Conservation (phyloP, 2,797 vertebrate species). For the Megalops cyprinoides region DNA sequence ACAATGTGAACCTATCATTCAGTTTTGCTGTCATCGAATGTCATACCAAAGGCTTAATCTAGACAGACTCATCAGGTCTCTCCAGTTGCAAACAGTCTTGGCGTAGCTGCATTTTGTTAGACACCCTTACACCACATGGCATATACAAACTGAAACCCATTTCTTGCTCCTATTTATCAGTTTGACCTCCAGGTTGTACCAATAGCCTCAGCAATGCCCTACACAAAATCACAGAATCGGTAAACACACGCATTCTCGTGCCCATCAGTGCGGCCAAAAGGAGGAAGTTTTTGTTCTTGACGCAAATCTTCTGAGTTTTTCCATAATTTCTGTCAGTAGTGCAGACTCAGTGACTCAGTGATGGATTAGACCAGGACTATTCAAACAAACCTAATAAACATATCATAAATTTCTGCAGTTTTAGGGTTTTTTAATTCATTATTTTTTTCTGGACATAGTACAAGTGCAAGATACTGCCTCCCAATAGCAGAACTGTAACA, state of each 20-base stretch:
- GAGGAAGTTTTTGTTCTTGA: background rate
- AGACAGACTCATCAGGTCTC: background rate
- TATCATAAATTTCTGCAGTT: background rate
- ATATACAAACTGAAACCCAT: too few relatives aligned
- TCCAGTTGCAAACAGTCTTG: background rate
- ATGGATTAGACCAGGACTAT: background rate
- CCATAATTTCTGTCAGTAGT: background rate
- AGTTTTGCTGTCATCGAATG: background rate
- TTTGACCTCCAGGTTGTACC: too few relatives aligned
- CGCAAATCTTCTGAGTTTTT: background rate
- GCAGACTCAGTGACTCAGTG: background rate
- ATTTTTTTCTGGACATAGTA: background rate
- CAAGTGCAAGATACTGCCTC: too few relatives aligned
- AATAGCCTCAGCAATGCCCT: too few relatives aligned
- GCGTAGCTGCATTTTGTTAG: too few relatives aligned
- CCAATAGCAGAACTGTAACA: too few relatives aligned
- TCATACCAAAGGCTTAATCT: background rate
- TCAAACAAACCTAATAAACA: conserved; percentile 11
- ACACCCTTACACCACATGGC: too few relatives aligned
- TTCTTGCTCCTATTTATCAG: too few relatives aligned
- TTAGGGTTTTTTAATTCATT: background rate
- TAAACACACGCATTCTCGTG: background rate
- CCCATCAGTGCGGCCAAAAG: background rate
- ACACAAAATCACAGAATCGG: too few relatives aligned
- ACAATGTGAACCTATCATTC: background rate